Percentiles rank a stretch among this genome's conserved stretches.
These are phyloP conservation scores for Bombus vancouverensis DNA, from an alignment of 1,140 invertebrate species.

Conservation along the genomic window DNA sequence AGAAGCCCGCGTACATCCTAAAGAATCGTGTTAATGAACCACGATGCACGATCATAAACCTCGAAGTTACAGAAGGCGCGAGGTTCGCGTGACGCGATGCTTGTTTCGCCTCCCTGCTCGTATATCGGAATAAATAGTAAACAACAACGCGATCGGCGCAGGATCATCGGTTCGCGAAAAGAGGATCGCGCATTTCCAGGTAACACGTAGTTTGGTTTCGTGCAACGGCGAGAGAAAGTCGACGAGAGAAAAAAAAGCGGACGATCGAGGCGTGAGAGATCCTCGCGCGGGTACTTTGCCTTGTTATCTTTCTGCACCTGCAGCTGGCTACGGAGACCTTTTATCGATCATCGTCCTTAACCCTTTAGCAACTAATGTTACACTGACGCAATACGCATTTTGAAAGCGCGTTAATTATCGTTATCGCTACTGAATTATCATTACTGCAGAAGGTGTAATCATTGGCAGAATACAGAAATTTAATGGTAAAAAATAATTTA, in stretches of 20 bases:
- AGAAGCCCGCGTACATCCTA: neutral
- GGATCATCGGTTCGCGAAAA: conserved; percentile 29
- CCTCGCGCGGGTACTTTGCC: conserved; percentile 4
- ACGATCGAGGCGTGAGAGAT: conserved; percentile 34
- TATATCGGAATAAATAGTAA: conserved; percentile 25
- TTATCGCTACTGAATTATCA: no score
- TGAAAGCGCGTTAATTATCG: neutral
- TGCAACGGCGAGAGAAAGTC: conserved; percentile 27
- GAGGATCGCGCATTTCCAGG: conserved; percentile 24
- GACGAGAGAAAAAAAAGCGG: conserved; percentile 12
- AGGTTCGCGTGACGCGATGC: conserved; percentile 35
- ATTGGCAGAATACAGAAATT: no score
- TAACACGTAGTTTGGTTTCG: conserved; percentile 33
- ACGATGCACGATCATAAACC: conserved; percentile 15
- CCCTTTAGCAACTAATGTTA: neutral
- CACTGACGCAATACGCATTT: neutral
- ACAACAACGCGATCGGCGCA: conserved; percentile 4
- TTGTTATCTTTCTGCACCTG: conserved; percentile 37
- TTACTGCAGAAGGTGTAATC: no score
- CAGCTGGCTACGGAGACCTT: conserved; percentile 12
- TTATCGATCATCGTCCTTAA: conserved; percentile 18
- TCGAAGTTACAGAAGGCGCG: neutral
- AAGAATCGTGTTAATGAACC: conserved; percentile 14
- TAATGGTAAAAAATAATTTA: no score
- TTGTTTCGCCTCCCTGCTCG: conserved; percentile 14